Evolutionary conservation across 1,140 invertebrate genomes (phyloP).

Genomic region (Monochamus saltuarius): DNA sequence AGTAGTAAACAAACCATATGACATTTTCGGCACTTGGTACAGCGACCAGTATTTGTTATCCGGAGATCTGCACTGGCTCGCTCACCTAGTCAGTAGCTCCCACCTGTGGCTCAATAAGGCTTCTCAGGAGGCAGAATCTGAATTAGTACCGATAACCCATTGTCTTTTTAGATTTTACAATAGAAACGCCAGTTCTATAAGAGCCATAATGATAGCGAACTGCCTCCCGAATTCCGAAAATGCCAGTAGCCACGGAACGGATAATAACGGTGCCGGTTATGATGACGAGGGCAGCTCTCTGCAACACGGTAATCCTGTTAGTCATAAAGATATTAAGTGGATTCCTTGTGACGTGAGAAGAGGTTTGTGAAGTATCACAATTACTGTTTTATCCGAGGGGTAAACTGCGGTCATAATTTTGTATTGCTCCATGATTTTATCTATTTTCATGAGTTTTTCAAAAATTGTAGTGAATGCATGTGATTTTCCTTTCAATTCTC

Average conservation of each 20-base stretch:
- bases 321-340: slow-evolving; percentile 54
- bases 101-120: slow-evolving; percentile 85
- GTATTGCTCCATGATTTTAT: too few species aligned
- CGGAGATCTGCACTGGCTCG: slow-evolving; percentile 78
- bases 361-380: background rate
- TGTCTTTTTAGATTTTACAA: slow-evolving; percentile 81
- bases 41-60: slow-evolving; percentile 80
- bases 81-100: slow-evolving; percentile 76
- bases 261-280: slow-evolving; percentile 36
- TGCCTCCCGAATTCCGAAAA: slow-evolving; percentile 56
- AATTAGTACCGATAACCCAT: slow-evolving; percentile 79
- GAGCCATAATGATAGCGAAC: slow-evolving; percentile 74
- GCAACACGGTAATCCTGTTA: slow-evolving; percentile 58
- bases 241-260: slow-evolving; percentile 42
- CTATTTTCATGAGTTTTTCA: too few species aligned
- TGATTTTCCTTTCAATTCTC: too few species aligned
- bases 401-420: too few species aligned
- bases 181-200: slow-evolving; percentile 76
- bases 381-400: slow-evolving; percentile 12
- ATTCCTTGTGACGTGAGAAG: slow-evolving; percentile 8
- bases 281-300: slow-evolving; percentile 27
- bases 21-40: slow-evolving; percentile 89
- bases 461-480: too few species aligned
- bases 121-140: slow-evolving; percentile 76
- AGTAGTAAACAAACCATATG: slow-evolving; percentile 83